Percentiles rank a stretch among this genome's conserved stretches.
Evolutionary conservation across 2,113 vertebrate genomes (phyloP).

Genomic region (Penelope pileata): DNA sequence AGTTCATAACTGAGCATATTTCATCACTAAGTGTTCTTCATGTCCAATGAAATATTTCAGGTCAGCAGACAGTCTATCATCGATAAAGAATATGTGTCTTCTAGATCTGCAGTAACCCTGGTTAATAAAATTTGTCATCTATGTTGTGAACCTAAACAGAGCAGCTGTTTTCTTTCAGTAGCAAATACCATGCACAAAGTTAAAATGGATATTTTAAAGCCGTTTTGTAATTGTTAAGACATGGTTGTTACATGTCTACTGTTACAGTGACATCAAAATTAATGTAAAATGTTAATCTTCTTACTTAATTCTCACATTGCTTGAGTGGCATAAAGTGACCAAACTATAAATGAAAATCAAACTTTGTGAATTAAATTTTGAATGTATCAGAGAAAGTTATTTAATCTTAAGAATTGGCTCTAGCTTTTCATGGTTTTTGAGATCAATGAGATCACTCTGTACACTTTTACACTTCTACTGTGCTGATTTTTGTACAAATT

Average conservation of each 20-base stretch:
- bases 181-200: background rate
- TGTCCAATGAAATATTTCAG: background rate
- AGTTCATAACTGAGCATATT: background rate
- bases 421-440: background rate
- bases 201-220: background rate
- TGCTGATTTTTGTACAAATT: background rate
- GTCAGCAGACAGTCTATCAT: background rate
- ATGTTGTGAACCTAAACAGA: background rate
- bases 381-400: background rate
- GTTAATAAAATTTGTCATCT: background rate
- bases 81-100: background rate
- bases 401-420: background rate
- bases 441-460: background rate
- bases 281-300: background rate
- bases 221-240: background rate
- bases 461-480: background rate
- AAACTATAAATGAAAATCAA: background rate
- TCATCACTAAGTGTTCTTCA: background rate
- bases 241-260: background rate
- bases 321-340: background rate
- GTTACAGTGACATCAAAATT: background rate
- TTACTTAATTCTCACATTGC: background rate
- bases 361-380: background rate
- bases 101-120: background rate
- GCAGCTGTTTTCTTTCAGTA: background rate